A percentile compares a stretch with the other conserved stretches of the same genome.
phyloP scores from a whole-genome alignment of 2,888 invertebrate species.

The Phytoseiulus persimilis region DNA sequence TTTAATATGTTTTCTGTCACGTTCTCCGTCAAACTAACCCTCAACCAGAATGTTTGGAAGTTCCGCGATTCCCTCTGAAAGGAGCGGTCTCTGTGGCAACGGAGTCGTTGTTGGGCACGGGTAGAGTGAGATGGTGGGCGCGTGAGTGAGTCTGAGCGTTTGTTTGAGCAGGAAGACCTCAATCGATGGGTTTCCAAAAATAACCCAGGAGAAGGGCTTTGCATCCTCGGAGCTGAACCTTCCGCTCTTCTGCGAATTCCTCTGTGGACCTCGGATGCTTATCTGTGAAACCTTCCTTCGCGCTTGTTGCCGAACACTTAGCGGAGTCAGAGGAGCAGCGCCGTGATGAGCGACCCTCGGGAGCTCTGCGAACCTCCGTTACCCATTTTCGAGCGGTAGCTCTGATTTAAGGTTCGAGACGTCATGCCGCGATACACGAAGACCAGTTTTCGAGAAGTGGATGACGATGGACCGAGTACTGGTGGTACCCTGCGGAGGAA shows the following conservation, averaged over 20 bases:
- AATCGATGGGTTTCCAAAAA: background rate
- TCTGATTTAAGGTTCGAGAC: background rate
- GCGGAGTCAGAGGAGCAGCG: background rate
- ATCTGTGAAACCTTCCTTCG: background rate
- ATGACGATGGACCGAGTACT: slow-evolving; percentile 29
- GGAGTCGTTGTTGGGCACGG: background rate
- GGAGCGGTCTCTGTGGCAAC: background rate
- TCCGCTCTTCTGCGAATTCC: background rate
- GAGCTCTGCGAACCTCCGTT: background rate
- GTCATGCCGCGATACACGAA: slow-evolving; percentile 19
- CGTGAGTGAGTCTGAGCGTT: background rate
- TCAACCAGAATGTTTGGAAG: background rate
- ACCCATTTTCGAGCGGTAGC: background rate
- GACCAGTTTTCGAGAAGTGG: slow-evolving; percentile 17
- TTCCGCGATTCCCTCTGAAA: background rate
- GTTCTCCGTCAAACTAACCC: no score
- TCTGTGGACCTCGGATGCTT: background rate
- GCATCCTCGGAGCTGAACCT: background rate
- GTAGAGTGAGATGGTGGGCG: background rate
- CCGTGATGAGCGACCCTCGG: background rate
- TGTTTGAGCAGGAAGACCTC: background rate
- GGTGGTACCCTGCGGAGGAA: slow-evolving; percentile 26
- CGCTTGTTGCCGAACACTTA: background rate
- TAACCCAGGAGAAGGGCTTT: background rate
- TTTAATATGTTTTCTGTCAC: no score